Base-by-base conservation (phyloP, 2,797 vertebrate genomes). In the Pangasius macronema region DNA sequence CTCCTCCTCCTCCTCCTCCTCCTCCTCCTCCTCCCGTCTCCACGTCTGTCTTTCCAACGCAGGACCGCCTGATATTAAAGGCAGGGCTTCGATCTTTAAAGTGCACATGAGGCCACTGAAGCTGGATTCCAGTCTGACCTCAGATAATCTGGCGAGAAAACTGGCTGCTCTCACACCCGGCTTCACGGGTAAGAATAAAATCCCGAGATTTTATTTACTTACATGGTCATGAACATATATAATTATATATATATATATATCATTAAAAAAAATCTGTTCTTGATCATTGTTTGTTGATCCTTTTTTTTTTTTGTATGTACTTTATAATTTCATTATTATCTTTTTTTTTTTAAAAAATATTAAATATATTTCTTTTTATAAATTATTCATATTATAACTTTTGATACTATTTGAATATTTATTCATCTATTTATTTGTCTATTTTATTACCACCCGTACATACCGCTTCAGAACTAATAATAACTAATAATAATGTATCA, bases 61-160 rank as follows among this genome's bases (percentile, higher is more conserved):
- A 95, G 95, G 94, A 6, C 92, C 93, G 6, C 94, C 95, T 27
- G 94, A 95, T 86, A 94, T 96, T 87, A 95, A 94, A 92, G 95
- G 95, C 82, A 92, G 95, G 73, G 93, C 93, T 0, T 95, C 94
- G 14, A 93, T 95, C 84, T 95, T 96, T 91, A 95, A 93, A 86
- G 94, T 95, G 61, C 94, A 95, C 82, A 86, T 95, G 51, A 90
- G 88, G 11, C 95, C 93, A 6, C 89, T 95, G 75, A 96, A 93
- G 86, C 65, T 95, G 88, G 91, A 93, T 0, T 6, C 85, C 20
- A 90, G 67, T 24, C 82, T 95, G 72, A 88, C 82, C 33, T 87
- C 87, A 67, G 93, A 94, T 0, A 7, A 81, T 24, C 86, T 95
- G 68, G 91, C 92, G 0, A 91, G 93, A 63, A 95, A 92, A 88